These are phyloP conservation scores for Pollenia griseotomentosa DNA, from an alignment of 2,888 invertebrate genomes.

Conservation along the genomic window DNA sequence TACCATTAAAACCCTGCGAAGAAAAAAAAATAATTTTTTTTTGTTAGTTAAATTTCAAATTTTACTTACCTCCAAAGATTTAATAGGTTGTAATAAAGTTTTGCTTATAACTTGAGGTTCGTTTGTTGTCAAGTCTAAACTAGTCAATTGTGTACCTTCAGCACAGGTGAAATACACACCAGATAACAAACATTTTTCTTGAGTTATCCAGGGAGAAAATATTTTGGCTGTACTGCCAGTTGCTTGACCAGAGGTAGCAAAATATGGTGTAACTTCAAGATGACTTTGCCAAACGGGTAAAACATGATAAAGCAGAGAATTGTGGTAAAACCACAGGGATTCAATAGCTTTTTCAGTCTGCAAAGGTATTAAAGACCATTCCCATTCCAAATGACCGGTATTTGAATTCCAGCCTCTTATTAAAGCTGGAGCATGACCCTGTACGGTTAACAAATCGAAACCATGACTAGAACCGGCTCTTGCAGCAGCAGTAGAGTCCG, in stretches of 20 bases:
- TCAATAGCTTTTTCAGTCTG: conserved; percentile 83
- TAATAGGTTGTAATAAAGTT: conserved; percentile 83
- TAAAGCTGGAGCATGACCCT: conserved; percentile 89
- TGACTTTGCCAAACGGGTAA: conserved; percentile 87
- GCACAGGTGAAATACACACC: conserved; percentile 88
- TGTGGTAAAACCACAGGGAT: conserved; percentile 87
- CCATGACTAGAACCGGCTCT: conserved; percentile 82
- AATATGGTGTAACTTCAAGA: conserved; percentile 88
- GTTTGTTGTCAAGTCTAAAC: conserved; percentile 87
- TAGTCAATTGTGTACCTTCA: conserved; percentile 86
- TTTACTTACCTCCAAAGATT: conserved; percentile 78
- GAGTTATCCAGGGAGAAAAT: conserved; percentile 87
- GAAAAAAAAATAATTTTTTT: background rate
- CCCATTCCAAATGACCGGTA: conserved; percentile 89
- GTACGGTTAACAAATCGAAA: conserved; percentile 89
- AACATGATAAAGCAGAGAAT: conserved; percentile 87
- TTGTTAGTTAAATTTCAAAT: background rate
- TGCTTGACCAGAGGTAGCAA: conserved; percentile 86
- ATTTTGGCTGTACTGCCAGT: conserved; percentile 86
- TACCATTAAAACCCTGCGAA: conserved; percentile 82
- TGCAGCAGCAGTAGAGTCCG: conserved; percentile 80
- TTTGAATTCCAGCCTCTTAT: conserved; percentile 92
- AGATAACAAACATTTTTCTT: conserved; percentile 86
- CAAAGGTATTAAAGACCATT: conserved; percentile 88
- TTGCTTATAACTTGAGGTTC: conserved; percentile 85